Evolutionary conservation across 2,888 invertebrate species (phyloP).

Genomic region (Tenthredo distinguenda): DNA sequence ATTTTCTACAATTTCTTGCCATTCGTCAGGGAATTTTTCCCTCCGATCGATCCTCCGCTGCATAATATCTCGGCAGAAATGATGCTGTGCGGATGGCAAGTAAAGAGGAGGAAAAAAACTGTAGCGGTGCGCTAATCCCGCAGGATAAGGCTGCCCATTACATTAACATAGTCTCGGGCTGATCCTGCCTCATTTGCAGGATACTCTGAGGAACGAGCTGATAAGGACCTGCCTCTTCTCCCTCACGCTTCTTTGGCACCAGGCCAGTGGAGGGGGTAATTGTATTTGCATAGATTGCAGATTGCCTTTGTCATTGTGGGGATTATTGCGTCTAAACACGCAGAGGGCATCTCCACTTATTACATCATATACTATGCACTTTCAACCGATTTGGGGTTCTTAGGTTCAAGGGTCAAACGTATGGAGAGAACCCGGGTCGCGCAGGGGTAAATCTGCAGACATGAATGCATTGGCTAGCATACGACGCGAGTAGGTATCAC

Average conservation of each 20-base stretch:
- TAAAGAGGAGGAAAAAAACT: slow-evolving; percentile 50
- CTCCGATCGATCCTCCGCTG: slow-evolving; percentile 47
- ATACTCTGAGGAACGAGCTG: slow-evolving; percentile 72
- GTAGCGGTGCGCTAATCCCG: slow-evolving; percentile 67
- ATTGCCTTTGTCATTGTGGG: slow-evolving; percentile 66
- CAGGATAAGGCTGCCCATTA: slow-evolving; percentile 67
- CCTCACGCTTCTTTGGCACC: slow-evolving; percentile 10
- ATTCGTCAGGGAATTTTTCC: background rate
- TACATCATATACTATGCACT: slow-evolving; percentile 17
- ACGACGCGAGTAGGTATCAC: background rate
- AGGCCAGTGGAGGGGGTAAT: slow-evolving; percentile 63
- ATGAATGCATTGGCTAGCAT: background rate
- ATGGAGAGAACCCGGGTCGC: background rate
- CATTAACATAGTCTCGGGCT: slow-evolving; percentile 73
- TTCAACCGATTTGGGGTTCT: background rate
- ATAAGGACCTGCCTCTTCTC: slow-evolving; percentile 67
- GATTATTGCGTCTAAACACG: slow-evolving; percentile 64
- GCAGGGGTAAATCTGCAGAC: background rate
- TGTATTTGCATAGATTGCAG: slow-evolving; percentile 75
- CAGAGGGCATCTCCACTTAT: slow-evolving; percentile 1
- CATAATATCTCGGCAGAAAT: background rate
- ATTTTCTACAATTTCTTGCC: background rate
- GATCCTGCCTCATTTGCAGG: slow-evolving; percentile 72
- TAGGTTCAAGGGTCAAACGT: background rate
- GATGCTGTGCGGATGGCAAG: background rate